Evolutionary conservation across 2,113 vertebrate species (phyloP).

Genomic region (Microcebus griseorufus): DNA sequence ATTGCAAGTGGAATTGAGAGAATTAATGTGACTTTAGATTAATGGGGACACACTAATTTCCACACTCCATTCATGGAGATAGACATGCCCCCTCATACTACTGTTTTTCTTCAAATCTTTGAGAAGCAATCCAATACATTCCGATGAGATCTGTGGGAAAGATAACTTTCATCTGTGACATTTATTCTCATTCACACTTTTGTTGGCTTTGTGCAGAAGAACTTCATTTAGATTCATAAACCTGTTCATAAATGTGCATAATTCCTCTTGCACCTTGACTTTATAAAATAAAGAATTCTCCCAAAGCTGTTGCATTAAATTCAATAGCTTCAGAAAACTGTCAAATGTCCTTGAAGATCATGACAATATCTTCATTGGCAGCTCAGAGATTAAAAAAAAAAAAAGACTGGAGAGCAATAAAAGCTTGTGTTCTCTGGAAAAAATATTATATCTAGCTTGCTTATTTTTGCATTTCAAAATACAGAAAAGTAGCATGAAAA

Average conservation of each 20-base stretch:
- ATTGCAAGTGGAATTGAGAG: constrained; percentile 11
- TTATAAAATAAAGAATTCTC: constrained; percentile 64
- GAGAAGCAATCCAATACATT: constrained; percentile 61
- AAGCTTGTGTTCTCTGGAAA: background rate
- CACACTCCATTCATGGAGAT: constrained; percentile 20
- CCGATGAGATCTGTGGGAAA: constrained; percentile 69
- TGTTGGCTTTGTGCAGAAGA: constrained; percentile 76
- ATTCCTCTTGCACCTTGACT: constrained; percentile 76
- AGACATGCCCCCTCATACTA: background rate
- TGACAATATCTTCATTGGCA: constrained; percentile 70
- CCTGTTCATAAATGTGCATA: constrained; percentile 77
- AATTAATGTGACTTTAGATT: background rate
- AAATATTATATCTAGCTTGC: background rate
- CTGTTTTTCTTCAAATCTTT: constrained; percentile 68
- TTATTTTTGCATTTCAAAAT: background rate
- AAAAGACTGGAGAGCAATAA: background rate
- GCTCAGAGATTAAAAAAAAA: constrained; percentile 23
- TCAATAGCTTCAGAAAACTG: constrained; percentile 70
- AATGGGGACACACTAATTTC: constrained; percentile 41
- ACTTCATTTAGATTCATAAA: constrained; percentile 81
- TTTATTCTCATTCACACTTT: constrained; percentile 79
- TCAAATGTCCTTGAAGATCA: constrained; percentile 43
- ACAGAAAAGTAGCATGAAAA: background rate
- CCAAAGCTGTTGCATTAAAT: constrained; percentile 74
- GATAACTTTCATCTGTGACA: constrained; percentile 80